These are phyloP conservation scores for Carassius auratus DNA, from an alignment of 2,113 vertebrate genomes.

Conservation along the genomic window DNA sequence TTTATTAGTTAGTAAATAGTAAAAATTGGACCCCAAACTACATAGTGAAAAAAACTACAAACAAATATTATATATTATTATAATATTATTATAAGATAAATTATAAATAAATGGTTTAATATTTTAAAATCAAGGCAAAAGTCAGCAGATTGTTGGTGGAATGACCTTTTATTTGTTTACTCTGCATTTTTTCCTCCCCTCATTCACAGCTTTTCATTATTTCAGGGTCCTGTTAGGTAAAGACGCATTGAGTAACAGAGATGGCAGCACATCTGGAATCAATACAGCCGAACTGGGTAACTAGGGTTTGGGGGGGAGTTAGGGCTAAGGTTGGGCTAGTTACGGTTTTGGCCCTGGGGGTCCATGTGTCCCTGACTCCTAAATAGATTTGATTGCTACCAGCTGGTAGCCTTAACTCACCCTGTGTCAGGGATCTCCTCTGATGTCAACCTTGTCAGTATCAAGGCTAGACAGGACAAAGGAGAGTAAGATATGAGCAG, in stretches of 20 bases:
- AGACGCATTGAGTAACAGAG: constrained; percentile 54
- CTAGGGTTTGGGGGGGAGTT: constrained; percentile 63
- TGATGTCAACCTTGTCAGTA: constrained; percentile 82
- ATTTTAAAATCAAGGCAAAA: not conserved
- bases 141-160: not conserved
- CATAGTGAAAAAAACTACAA: no score
- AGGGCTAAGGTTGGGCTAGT: constrained; percentile 68
- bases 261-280: constrained; percentile 77
- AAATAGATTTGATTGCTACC: constrained; percentile 84
- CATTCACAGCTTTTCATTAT: constrained; percentile 58
- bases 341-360: constrained; percentile 79
- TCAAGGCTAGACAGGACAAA: constrained; percentile 76
- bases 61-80: no score
- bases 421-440: constrained; percentile 79
- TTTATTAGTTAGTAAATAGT: no score
- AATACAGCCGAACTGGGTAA: constrained; percentile 74
- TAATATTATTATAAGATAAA: no score
- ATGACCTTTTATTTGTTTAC: constrained; percentile 39
- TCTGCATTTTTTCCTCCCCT: constrained; percentile 41
- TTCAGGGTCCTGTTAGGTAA: constrained; percentile 72
- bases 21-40: no score
- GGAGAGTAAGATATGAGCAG: constrained; percentile 62
- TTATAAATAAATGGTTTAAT: not conserved
- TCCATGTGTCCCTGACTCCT: constrained; percentile 82
- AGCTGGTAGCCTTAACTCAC: constrained; percentile 82